Base-by-base conservation (phyloP, 1,140 invertebrate genomes). In the Delia radicum region DNA sequence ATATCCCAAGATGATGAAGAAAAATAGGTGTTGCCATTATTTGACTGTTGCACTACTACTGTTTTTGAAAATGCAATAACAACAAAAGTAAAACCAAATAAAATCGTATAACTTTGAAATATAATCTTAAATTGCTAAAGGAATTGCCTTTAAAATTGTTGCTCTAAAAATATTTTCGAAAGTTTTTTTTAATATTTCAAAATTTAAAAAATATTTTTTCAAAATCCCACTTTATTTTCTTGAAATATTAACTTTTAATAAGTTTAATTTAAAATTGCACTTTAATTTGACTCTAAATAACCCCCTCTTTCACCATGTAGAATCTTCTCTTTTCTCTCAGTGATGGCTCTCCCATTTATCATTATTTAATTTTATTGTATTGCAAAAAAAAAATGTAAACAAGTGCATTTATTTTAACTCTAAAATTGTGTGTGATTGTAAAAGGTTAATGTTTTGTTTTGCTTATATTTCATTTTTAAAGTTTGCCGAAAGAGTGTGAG, bases 1-100 rank as follows among this genome's bases (percentile, higher is more conserved):
- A 55, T 55, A 55, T 26, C 42, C 8, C 48, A 61, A 55, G 72
- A 61, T 61, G 72, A 61, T 61, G 72, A 73, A 73, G 72, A 73
- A 73, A 73, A 73, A 73, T 73, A 73, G 72, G 72, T 73, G 72
- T 73, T 73, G 42, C 72, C 72, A 73, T 73, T 61, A 73, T 61
- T 73, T 61, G 72, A 73, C 72, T 48, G 72, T 61, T 48, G 72
- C 72, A 31, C 37, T 61, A 73, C 72, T 55, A 61, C 31, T 55
- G 48, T 55, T 7, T 37, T 7, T 37, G n/a, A 37, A 55, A 55
- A n/a, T 55, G 48, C 48, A 55, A 55, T 55, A 18, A 21, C 21
- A 55, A 24, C 10, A 55, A 24, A 55, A 55, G 2, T 1, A 15
- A 55, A 21, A 55, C 4, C 48, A 46, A 5, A 46, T 33, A 10